Base-by-base conservation (phyloP, 2,113 vertebrate species). In the Spilogale gracilis region DNA sequence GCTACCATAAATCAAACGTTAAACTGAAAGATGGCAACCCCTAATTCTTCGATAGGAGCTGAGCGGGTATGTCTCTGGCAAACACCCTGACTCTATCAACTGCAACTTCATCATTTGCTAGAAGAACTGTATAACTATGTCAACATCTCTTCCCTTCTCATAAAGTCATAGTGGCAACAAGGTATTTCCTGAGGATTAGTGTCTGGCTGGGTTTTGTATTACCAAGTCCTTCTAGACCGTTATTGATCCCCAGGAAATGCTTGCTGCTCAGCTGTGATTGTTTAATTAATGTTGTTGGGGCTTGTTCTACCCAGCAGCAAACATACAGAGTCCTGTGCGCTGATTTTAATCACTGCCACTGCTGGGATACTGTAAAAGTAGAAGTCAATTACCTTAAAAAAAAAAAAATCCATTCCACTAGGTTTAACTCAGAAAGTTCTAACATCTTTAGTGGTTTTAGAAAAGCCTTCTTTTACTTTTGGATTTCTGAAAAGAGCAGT, bases 201-300 rank as follows among this genome's bases (percentile, higher is more conserved):
- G 89, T 61, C 79, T 0, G 0, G 79, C 69, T 88, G 85, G 73
- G 52, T 67, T 91, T 69, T 90, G 63, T 9, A 83, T 81, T 45
- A 93, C 63, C 63, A 95, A 76, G 95, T 83, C 71, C 95, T 63
- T 84, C 58, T 73, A 80, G 95, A 32, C 56, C 81, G 63, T 71
- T 87, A 89, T 5, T 92, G 92, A 98, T 97, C 92, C 74, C 92
- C 90, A 97, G 97, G 89, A 98, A 98, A 97, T 17, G 69, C 7
- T 13, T 69, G 60, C 79, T 67, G 95, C 84, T 96, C 96, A 58
- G 0, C 30, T 65, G 16, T 58, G 90, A 88, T 1, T 94, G 65
- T 69, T 96, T 97, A 97, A 96, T 97, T 97, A 90, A 94, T 69
- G 48, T 78, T 85, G 88, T 9, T 23, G 82, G 93, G 69, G 80